phyloP scores from a whole-genome alignment of 2,888 invertebrate species.

The Oscheius sp. region DNA sequence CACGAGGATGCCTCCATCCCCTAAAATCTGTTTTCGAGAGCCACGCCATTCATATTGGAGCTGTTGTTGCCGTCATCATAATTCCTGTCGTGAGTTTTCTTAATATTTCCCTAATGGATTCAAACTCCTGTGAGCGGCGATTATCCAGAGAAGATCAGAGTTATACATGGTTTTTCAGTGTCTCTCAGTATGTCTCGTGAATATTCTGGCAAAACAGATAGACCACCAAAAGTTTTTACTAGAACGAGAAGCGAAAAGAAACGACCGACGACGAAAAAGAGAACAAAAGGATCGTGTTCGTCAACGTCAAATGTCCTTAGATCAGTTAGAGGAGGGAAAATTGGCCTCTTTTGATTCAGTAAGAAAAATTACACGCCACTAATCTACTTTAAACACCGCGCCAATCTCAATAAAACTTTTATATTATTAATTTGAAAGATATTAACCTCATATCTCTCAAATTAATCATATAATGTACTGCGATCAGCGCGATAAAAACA shows the following conservation, averaged over 20 bases:
- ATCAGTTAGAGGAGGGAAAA: conserved; percentile 42
- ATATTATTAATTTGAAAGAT: no score
- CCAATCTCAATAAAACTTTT: no score
- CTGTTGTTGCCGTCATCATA: conserved; percentile 65
- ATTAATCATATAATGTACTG: no score
- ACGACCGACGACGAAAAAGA: conserved; percentile 59
- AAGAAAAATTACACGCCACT: neutral
- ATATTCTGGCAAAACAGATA: conserved; percentile 69
- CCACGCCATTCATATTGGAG: conserved; percentile 69
- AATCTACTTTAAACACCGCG: neutral
- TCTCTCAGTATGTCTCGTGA: conserved; percentile 65
- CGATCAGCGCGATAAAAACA: no score
- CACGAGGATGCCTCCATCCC: conserved; percentile 67
- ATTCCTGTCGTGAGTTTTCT: conserved; percentile 69
- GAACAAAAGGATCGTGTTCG: conserved; percentile 35
- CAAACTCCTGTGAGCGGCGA: neutral
- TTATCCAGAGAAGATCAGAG: no score
- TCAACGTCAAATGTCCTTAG: conserved; percentile 24
- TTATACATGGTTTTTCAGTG: conserved; percentile 53
- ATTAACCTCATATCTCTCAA: no score
- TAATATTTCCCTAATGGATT: neutral
- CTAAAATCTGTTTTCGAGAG: conserved; percentile 65
- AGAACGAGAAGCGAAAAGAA: conserved; percentile 64
- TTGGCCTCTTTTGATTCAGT: conserved; percentile 33
- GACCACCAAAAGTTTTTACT: conserved; percentile 69